phyloP scores from a whole-genome alignment of 2,113 vertebrate species.

The Ancistrus triradiatus region DNA sequence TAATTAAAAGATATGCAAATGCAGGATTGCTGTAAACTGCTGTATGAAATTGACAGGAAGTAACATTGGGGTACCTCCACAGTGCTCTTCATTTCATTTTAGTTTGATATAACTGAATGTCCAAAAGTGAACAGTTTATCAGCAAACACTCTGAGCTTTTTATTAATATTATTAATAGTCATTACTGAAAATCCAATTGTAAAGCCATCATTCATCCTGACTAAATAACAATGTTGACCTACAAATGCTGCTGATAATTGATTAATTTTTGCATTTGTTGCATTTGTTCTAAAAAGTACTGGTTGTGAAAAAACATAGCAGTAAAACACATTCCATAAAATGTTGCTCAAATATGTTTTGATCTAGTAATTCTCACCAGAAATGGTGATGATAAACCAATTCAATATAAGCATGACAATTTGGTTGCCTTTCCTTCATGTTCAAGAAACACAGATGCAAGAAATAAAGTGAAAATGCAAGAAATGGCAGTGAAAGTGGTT shows the following conservation, averaged over 20 bases:
- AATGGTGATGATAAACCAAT: constrained; percentile 10
- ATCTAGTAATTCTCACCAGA: not conserved
- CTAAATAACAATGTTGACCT: constrained; percentile 19
- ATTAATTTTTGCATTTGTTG: constrained; percentile 21
- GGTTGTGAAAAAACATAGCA: too few species aligned
- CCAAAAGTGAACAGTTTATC: constrained; percentile 6
- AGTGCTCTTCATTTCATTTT: too few species aligned
- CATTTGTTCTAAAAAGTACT: too few species aligned
- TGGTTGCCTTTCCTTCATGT: not conserved
- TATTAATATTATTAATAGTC: constrained; percentile 24
- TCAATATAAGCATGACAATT: constrained; percentile 7
- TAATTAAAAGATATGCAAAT: not conserved
- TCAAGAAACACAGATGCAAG: not conserved
- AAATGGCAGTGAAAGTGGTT: not conserved
- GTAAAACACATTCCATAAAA: too few species aligned
- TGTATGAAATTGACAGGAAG: constrained; percentile 2
- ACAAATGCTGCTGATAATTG: constrained; percentile 24
- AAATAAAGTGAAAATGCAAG: constrained; percentile 10
- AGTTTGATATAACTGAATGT: not conserved
- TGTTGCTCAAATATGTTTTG: too few species aligned
- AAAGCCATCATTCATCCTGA: not conserved
- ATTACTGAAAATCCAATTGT: constrained; percentile 33
- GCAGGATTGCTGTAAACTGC: not conserved
- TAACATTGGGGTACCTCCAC: not conserved
- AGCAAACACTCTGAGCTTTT: not conserved